Evolutionary conservation across 2,797 vertebrate species (phyloP).

Genomic region (Naso thynnoides): DNA sequence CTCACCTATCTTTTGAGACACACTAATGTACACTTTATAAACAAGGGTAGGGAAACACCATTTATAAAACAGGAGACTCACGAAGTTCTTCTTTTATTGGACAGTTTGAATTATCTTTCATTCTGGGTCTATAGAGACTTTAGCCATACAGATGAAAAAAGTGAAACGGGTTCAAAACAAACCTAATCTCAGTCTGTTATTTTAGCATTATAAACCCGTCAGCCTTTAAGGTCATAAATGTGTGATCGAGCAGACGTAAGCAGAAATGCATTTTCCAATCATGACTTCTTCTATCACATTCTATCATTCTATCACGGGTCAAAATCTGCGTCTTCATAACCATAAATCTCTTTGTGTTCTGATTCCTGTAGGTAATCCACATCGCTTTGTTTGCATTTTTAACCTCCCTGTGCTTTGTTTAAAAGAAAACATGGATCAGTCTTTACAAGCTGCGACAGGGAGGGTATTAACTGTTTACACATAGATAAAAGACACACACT

Average conservation of each 20-base stretch:
- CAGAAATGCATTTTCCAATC: no score
- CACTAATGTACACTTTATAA: background rate
- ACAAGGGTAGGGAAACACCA: background rate
- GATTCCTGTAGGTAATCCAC: background rate
- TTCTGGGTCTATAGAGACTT: background rate
- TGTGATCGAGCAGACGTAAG: background rate
- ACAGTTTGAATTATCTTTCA: background rate
- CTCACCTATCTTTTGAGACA: background rate
- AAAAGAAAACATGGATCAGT: background rate
- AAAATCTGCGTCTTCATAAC: slow-evolving; percentile 4
- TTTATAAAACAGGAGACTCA: background rate
- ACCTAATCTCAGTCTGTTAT: background rate
- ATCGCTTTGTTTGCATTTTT: background rate
- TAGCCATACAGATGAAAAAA: background rate
- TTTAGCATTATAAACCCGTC: background rate
- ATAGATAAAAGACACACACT: background rate
- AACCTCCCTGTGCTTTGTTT: no score
- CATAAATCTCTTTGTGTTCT: background rate
- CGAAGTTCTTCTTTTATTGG: background rate
- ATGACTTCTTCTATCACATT: background rate
- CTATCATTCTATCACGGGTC: background rate
- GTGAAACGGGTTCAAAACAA: no score
- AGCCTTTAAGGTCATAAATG: background rate
- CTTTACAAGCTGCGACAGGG: background rate
- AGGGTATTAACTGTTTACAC: background rate